Conservation (phyloP, 1,140 invertebrate genomes). For the Scylla paramamosain region DNA sequence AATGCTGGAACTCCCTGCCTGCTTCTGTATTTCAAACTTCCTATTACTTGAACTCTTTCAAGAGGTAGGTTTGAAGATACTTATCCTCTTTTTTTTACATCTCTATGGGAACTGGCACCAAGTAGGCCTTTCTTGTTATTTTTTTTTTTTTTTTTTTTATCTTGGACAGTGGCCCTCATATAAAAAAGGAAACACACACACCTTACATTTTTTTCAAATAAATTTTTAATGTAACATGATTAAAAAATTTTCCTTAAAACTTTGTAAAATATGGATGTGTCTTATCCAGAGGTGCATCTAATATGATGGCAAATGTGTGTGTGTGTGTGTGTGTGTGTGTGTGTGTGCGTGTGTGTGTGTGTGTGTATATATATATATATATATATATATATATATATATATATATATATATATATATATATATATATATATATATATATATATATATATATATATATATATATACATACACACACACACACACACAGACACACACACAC, state of each 20-base stretch:
- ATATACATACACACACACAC: constrained; percentile 31
- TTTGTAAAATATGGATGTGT: neutral
- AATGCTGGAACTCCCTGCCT: no score
- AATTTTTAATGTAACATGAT: neutral
- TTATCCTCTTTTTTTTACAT: no score
- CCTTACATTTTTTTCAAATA: neutral
- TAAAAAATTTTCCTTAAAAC: neutral
- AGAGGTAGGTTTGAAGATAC: no score
- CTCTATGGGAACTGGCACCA: no score
- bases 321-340: neutral
- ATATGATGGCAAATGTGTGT: constrained; percentile 1
- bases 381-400: constrained; percentile 47
- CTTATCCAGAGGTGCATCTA: no score
- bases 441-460: constrained; percentile 49
- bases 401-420: constrained; percentile 47
- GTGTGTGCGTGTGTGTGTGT: neutral
- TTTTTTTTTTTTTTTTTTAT: no score
- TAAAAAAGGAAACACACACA: no score
- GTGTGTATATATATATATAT: constrained; percentile 42
- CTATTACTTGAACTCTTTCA: no score
- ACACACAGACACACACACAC: constrained; percentile 6
- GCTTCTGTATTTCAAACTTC: no score
- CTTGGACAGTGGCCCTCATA: no score
- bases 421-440: constrained; percentile 47
- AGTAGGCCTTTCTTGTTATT: neutral